Evolutionary conservation across 2,888 invertebrate species (phyloP), one percentile per base, ranked within the genome.

Genomic region (Oscheius myriophilus): DNA sequence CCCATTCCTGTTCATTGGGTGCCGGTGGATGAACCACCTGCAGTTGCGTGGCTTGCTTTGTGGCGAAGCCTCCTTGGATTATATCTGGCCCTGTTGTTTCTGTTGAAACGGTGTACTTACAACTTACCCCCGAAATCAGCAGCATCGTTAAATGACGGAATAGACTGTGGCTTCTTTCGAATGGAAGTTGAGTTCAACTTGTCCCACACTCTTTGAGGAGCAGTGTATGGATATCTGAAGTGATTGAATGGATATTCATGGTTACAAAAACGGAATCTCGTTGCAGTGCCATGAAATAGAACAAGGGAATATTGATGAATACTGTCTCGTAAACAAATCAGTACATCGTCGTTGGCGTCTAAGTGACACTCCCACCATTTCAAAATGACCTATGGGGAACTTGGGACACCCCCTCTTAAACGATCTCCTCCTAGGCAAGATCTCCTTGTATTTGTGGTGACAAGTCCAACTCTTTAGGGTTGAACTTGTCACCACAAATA

Each of bases 1-100:
- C 85, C 85, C 85, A 85, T 21, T 85, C 81, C 46, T 81, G 80
- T 67, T 85, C 85, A 61, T 82, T 79, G 0, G 85, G 85, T 0
- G 81, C 70, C 16, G 80, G 76, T 1, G 85, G 85, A 66, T 84
- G 84, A 11, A 82, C 80, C 11, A 59, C 64, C 49, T 67, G 67
- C 21, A 67, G 53, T 18, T 46, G 53, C 14, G 21, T 42, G 16
- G 52, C 39, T 49, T 45, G 43, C 23, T 43, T 46, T 14, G 67
- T 54, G 1, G 67, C 39, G 33, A 67, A 67, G 7, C 67, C 67
- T 0, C 67, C 67, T 21, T 67, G 59, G 1, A 67, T 52, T 4
- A 41, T 45, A 18, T 65, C 65, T 1, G 54, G 65, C n/a, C 65
- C 65, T 65, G 16, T 14, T 53, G 41, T 42, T 55, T 2, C 26